Conservation (phyloP, 1,140 invertebrate genomes). For the Drosophila sulfurigaster region DNA sequence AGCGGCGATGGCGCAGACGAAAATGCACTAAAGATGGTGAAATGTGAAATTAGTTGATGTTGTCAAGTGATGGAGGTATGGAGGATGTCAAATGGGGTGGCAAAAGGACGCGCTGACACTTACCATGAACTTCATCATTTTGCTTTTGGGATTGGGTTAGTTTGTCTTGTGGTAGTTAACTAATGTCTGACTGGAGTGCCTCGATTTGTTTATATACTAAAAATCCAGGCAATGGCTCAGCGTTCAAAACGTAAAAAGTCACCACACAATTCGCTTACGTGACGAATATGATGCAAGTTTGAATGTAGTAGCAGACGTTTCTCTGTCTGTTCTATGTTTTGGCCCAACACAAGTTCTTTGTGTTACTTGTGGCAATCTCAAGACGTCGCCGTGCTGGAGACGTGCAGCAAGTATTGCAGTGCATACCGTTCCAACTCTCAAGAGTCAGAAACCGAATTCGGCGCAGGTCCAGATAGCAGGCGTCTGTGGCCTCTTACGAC, state of each 20-base stretch:
- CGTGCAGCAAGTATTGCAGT: constrained; percentile 61
- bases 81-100: too few relatives aligned
- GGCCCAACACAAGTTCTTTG: constrained; percentile 43
- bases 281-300: constrained; percentile 75
- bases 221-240: constrained; percentile 63
- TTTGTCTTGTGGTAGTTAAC: constrained; percentile 66
- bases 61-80: neutral
- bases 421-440: constrained; percentile 30
- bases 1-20: constrained; percentile 64
- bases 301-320: constrained; percentile 47
- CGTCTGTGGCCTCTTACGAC: constrained; percentile 64
- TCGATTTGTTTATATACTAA: constrained; percentile 71
- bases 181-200: constrained; percentile 60
- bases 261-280: constrained; percentile 54
- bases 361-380: constrained; percentile 63
- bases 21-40: constrained; percentile 55
- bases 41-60: constrained; percentile 18
- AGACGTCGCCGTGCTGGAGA: constrained; percentile 56
- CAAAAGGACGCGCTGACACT: constrained; percentile 34
- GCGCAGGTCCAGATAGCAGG: constrained; percentile 70
- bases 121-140: constrained; percentile 79
- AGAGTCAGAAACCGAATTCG: constrained; percentile 53
- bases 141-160: constrained; percentile 47
- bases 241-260: too few relatives aligned
- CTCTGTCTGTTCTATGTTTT: constrained; percentile 17